These are phyloP conservation scores for Danionella dracula DNA, from an alignment of 2,797 vertebrate genomes.

Conservation along the genomic window DNA sequence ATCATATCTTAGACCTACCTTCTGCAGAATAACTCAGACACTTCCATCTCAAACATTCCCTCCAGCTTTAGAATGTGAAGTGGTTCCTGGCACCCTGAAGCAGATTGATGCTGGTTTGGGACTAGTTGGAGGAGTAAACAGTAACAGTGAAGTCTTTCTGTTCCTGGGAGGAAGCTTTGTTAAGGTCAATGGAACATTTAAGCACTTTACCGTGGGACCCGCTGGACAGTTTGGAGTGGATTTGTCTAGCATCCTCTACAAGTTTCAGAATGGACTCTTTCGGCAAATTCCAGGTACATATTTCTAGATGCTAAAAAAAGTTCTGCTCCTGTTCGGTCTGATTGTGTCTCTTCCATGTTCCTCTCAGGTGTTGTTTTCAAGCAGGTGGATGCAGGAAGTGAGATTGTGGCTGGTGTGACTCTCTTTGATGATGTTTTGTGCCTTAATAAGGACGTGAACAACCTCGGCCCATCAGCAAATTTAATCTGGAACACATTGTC, in stretches of 20 bases:
- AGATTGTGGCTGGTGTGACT: conserved; percentile 34
- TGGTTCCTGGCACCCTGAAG: not conserved
- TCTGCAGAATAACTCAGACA: not conserved
- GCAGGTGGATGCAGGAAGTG: conserved; percentile 52
- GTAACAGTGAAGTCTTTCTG: not conserved
- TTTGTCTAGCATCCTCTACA: not conserved
- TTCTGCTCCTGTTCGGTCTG: no score
- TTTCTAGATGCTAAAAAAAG: not conserved
- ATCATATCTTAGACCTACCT: not conserved
- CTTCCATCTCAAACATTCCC: no score
- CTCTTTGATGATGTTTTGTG: not conserved
- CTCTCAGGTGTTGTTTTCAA: conserved; percentile 21
- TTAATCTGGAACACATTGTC: not conserved
- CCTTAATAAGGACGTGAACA: not conserved
- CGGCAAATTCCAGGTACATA: not conserved
- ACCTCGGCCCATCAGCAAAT: fast-evolving
- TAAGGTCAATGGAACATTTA: not conserved
- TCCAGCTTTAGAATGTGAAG: not conserved
- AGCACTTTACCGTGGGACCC: conserved; percentile 38
- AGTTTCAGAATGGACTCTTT: conserved; percentile 17
- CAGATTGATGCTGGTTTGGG: conserved; percentile 51
- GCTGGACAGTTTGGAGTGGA: conserved; percentile 36
- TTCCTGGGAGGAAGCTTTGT: not conserved
- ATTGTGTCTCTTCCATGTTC: not conserved
- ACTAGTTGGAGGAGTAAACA: conserved; percentile 4